A percentile compares a stretch with the other conserved stretches of the same genome.
phyloP scores from a whole-genome alignment of 2,888 invertebrate genomes.

The Chrysopilus asiliformis region DNA sequence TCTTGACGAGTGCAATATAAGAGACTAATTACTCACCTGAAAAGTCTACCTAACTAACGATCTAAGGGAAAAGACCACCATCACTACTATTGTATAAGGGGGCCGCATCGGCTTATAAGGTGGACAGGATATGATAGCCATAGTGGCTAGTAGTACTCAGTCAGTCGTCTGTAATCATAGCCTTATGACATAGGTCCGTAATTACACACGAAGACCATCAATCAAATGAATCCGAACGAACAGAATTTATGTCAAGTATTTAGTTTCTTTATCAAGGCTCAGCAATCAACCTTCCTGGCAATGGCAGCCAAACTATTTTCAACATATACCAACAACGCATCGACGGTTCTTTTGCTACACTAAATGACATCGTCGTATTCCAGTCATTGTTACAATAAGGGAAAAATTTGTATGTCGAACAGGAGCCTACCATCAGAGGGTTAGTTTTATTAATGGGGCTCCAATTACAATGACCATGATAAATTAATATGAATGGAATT shows the following conservation, averaged over 20 bases:
- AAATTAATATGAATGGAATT: neutral
- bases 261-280: conserved; percentile 2
- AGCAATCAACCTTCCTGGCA: too few relatives aligned
- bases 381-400: too few relatives aligned
- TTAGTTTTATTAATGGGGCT: conserved; percentile 2
- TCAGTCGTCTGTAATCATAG: neutral
- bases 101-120: too few relatives aligned
- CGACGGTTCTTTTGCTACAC: too few relatives aligned
- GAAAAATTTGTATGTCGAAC: neutral
- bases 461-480: neutral
- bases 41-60: neutral
- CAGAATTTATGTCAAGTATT: neutral
- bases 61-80: too few relatives aligned
- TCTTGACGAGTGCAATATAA: too few relatives aligned
- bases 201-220: conserved; percentile 2
- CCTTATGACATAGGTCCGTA: neutral
- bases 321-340: too few relatives aligned
- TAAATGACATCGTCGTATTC: too few relatives aligned
- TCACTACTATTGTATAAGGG: too few relatives aligned
- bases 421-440: neutral
- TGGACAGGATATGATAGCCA: too few relatives aligned
- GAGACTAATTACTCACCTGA: conserved; percentile 2
- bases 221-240: conserved; percentile 4
- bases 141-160: neutral
- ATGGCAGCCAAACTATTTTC: too few relatives aligned